Conservation (phyloP, 2,888 invertebrate species). For the Stenodema calcarata region DNA sequence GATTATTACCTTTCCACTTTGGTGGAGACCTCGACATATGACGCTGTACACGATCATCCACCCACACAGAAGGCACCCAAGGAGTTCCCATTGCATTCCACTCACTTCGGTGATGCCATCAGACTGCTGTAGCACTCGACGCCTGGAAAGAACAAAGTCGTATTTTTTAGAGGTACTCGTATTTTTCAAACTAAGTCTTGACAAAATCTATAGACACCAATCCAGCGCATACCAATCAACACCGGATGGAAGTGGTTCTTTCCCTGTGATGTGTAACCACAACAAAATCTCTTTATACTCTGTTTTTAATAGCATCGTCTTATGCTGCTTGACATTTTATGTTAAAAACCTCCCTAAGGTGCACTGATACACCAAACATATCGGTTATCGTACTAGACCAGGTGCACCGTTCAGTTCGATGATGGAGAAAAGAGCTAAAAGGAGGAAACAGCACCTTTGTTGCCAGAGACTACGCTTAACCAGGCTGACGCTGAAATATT, state of each 20-base stretch:
- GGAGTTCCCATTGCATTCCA: conserved; percentile 72
- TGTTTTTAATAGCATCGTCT: no score
- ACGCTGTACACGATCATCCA: conserved; percentile 76
- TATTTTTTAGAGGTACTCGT: no score
- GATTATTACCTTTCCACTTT: conserved; percentile 73
- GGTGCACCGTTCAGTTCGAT: not conserved
- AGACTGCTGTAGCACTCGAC: conserved; percentile 69
- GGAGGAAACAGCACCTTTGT: not conserved
- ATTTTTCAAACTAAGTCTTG: no score
- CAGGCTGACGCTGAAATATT: not conserved
- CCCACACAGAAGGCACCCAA: conserved; percentile 70
- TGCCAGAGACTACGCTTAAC: not conserved
- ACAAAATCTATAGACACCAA: no score
- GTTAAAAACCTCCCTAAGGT: no score
- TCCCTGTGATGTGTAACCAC: no score
- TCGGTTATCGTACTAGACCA: no score
- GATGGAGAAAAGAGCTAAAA: not conserved
- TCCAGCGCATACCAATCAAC: no score
- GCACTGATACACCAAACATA: no score
- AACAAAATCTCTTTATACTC: no score
- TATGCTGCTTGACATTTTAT: no score
- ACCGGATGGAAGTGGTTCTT: no score
- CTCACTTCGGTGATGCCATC: conserved; percentile 70
- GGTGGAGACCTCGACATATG: conserved; percentile 75
- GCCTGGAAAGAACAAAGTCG: conserved; percentile 60